Evolutionary conservation across 1,140 invertebrate species (phyloP).

Genomic region (Listronotus bonariensis): DNA sequence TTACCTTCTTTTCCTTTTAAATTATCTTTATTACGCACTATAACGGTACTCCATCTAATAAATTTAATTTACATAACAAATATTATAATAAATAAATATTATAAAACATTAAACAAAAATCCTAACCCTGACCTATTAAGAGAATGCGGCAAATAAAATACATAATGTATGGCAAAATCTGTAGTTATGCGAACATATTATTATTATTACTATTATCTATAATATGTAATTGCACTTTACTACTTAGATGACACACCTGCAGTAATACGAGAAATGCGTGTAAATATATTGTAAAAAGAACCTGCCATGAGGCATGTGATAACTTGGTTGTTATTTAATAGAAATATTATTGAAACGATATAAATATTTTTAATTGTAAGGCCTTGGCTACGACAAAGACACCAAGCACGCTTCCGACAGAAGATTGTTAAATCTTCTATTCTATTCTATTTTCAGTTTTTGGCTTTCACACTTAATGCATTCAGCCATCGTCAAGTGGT

Average conservation of each 20-base stretch:
- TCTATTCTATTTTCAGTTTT: no score
- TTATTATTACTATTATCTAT: no score
- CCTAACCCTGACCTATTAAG: conserved; percentile 3
- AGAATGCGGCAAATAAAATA: conserved; percentile 6
- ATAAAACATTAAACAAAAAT: conserved; percentile 15
- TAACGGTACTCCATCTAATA: background rate
- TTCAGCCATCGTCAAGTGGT: no score
- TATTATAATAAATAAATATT: conserved; percentile 12
- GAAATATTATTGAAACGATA: no score
- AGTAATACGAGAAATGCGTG: conserved; percentile 1
- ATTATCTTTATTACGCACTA: background rate
- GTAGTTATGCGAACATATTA: conserved; percentile 4
- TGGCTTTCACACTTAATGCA: no score
- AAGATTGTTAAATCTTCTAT: no score
- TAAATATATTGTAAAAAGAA: no score
- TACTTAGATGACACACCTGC: conserved; percentile 6
- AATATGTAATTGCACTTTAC: background rate
- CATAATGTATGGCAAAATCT: conserved; percentile 9
- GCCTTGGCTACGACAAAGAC: no score
- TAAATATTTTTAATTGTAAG: no score
- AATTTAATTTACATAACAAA: conserved; percentile 1
- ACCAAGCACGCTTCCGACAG: no score
- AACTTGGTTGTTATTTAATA: no score
- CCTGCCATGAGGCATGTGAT: no score
- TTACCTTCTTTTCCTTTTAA: background rate